Conservation (phyloP, 2,888 invertebrate genomes). For the Merodon equestris region DNA sequence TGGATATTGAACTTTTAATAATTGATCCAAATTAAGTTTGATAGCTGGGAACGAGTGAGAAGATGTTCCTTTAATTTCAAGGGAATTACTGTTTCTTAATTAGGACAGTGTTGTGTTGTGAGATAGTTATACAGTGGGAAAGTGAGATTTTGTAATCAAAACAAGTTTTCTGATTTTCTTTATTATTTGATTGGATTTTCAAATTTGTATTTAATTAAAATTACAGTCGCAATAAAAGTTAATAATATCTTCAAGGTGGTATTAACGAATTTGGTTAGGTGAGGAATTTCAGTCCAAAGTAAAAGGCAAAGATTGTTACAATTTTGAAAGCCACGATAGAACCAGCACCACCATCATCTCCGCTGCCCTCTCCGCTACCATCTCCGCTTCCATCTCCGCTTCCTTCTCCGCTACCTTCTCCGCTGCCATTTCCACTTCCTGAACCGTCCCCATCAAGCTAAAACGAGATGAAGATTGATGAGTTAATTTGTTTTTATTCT, state of each 20-base stretch:
- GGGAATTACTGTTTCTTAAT: slow-evolving; percentile 27
- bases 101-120: not conserved
- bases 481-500: too few species aligned
- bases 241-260: not conserved
- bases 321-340: slow-evolving; percentile 31
- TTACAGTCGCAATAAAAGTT: too few species aligned
- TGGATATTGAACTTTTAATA: slow-evolving; percentile 27
- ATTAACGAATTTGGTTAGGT: slow-evolving; percentile 11
- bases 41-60: not conserved
- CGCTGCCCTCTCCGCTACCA: not conserved
- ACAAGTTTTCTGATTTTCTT: slow-evolving; percentile 26
- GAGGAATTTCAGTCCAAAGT: slow-evolving; percentile 22
- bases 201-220: too few species aligned
- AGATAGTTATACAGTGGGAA: too few species aligned
- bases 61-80: slow-evolving; percentile 22
- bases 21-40: slow-evolving; percentile 28
- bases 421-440: not conserved
- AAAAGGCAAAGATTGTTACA: slow-evolving; percentile 26
- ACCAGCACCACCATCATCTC: slow-evolving; percentile 19
- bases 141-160: too few species aligned
- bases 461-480: slow-evolving; percentile 2
- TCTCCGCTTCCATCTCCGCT: not conserved
- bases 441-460: slow-evolving; percentile 33
- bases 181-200: not conserved
- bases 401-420: not conserved